A percentile compares a stretch with the other conserved stretches of the same genome.
phyloP scores from a whole-genome alignment of 2,888 invertebrate species.

The Eristalis arbustorum region DNA sequence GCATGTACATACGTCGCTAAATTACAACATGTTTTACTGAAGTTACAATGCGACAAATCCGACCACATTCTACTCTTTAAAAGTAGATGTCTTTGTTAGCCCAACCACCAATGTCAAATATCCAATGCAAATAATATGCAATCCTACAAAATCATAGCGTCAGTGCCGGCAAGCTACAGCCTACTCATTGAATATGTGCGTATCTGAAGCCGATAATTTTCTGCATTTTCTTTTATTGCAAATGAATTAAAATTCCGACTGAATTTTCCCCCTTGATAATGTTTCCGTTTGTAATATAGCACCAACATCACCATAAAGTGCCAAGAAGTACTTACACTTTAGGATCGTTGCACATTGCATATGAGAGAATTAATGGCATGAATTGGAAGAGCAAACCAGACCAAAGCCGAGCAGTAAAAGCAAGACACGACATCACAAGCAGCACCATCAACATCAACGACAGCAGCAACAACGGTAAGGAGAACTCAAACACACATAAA shows the following conservation, averaged over 20 bases:
- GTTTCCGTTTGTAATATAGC: slow-evolving; percentile 47
- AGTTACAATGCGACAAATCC: neutral
- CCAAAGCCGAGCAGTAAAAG: slow-evolving; percentile 2
- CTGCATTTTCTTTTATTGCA: slow-evolving; percentile 45
- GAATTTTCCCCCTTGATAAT: slow-evolving; percentile 33
- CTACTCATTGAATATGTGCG: neutral
- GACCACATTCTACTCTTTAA: neutral
- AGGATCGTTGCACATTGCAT: slow-evolving; percentile 17
- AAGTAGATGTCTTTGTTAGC: slow-evolving; percentile 2
- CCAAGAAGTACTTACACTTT: slow-evolving; percentile 37
- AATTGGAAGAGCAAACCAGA: slow-evolving; percentile 28
- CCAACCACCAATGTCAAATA: slow-evolving; percentile 22
- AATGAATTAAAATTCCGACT: slow-evolving; percentile 47
- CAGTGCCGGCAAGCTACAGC: slow-evolving; percentile 11
- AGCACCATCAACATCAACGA: neutral
- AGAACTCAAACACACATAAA: slow-evolving; percentile 28
- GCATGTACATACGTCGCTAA: too few relatives aligned
- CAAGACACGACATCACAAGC: neutral
- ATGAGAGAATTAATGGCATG: slow-evolving; percentile 1
- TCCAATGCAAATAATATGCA: slow-evolving; percentile 28
- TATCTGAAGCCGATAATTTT: slow-evolving; percentile 16
- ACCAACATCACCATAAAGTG: slow-evolving; percentile 36
- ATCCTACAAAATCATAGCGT: slow-evolving; percentile 4
- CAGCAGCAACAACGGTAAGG: slow-evolving; percentile 20
- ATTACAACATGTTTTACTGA: neutral